These are phyloP conservation scores for Dryococelus australis DNA, from an alignment of 2,888 invertebrate genomes.

Conservation along the genomic window DNA sequence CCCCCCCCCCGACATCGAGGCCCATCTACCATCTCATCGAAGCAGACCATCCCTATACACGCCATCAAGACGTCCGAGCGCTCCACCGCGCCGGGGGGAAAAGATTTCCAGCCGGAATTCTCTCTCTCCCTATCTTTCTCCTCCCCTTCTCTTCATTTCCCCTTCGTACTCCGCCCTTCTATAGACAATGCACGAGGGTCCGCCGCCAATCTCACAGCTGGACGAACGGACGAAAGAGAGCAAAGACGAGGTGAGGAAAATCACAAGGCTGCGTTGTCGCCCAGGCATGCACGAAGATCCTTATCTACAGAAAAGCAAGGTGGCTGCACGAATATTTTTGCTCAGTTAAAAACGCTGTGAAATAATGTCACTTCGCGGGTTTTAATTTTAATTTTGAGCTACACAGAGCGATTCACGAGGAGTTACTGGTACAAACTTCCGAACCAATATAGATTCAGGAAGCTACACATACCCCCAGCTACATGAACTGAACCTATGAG, in stretches of 20 bases:
- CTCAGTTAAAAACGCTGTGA: no score
- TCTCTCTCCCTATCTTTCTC: not conserved
- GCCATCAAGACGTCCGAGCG: conserved; percentile 23
- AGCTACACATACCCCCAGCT: no score
- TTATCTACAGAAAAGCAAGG: not conserved
- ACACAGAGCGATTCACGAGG: no score
- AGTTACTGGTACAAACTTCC: no score
- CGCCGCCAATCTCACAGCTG: conserved; percentile 11
- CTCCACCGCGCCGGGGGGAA: not conserved
- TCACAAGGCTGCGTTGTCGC: not conserved
- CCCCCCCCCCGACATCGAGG: no score
- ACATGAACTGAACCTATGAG: no score
- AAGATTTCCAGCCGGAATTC: conserved; percentile 17
- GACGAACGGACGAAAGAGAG: not conserved
- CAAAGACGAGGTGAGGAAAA: not conserved
- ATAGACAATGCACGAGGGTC: not conserved
- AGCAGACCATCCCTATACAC: conserved; percentile 3
- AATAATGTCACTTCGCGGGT: no score
- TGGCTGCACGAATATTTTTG: no score
- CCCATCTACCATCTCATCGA: no score
- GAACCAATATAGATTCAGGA: no score
- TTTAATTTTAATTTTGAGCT: no score
- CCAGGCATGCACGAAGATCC: not conserved
- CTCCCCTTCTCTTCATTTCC: not conserved
- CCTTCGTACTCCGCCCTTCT: not conserved